These are phyloP conservation scores for Panurus biarmicus DNA, from an alignment of 2,113 vertebrate genomes.

Conservation along the genomic window DNA sequence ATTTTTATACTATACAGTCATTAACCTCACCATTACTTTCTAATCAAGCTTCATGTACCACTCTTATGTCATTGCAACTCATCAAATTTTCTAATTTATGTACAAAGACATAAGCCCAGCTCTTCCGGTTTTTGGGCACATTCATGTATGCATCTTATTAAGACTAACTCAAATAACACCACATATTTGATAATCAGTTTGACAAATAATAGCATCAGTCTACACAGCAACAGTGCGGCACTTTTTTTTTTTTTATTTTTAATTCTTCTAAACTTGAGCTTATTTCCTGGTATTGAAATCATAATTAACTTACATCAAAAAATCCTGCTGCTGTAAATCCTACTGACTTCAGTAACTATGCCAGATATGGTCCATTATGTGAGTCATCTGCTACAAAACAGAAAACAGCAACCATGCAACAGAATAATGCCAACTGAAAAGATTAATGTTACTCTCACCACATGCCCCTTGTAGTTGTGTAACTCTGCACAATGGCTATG, in stretches of 20 bases:
- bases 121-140: not conserved
- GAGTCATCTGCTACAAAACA: constrained; percentile 1
- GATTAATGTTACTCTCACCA: not conserved
- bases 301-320: not conserved
- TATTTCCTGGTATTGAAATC: constrained; percentile 46
- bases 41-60: not conserved
- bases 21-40: not conserved
- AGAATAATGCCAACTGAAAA: not conserved
- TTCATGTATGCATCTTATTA: not conserved
- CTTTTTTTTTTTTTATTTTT: not conserved
- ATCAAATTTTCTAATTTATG: not conserved
- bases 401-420: not conserved
- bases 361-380: not conserved
- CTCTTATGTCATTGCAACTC: not conserved
- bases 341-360: not conserved
- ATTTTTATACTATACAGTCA: not conserved
- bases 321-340: not conserved
- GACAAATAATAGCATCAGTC: not conserved
- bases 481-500: not conserved
- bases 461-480: not conserved
- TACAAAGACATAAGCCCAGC: not conserved
- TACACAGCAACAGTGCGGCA: not conserved
- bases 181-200: not conserved
- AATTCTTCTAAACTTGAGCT: not conserved
- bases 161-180: not conserved